Evolutionary conservation across 2,888 invertebrate species (phyloP).

Genomic region (Troilus luridus): DNA sequence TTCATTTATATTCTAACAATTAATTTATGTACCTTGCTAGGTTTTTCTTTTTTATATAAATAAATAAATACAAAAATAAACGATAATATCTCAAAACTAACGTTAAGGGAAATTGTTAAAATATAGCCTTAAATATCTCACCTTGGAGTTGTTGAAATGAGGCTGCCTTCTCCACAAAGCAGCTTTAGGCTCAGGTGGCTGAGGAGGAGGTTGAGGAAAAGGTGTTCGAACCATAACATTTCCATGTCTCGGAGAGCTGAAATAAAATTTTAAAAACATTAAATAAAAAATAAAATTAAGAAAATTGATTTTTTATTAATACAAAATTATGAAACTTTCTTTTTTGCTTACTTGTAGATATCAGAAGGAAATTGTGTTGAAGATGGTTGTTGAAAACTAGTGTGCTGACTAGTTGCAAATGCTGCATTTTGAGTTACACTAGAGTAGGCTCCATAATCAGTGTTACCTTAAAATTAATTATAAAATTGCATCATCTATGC

Average conservation of each 20-base stretch:
- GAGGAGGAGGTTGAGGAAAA: conserved; percentile 47
- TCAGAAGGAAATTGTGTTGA: conserved; percentile 67
- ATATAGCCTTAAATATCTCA: neutral
- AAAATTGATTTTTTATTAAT: neutral
- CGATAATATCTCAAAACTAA: no score
- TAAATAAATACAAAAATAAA: no score
- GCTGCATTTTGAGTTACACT: conserved; percentile 60
- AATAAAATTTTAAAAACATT: neutral
- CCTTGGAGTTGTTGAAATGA: conserved; percentile 61
- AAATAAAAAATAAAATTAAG: neutral
- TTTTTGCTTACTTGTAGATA: conserved; percentile 67
- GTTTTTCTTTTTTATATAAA: no score
- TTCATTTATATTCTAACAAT: no score
- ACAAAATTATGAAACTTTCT: neutral
- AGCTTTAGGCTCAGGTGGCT: conserved; percentile 47
- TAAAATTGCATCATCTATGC: neutral
- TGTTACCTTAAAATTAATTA: conserved; percentile 31
- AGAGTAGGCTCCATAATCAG: conserved; percentile 49
- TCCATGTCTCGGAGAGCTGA: conserved; percentile 62
- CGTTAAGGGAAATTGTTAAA: no score
- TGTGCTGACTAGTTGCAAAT: conserved; percentile 59
- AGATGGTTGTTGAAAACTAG: conserved; percentile 56
- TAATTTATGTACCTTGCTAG: no score
- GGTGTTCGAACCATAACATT: conserved; percentile 54
- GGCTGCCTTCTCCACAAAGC: conserved; percentile 59